Base-by-base conservation (phyloP, 2,888 invertebrate species). In the Drosophila neutralis region DNA sequence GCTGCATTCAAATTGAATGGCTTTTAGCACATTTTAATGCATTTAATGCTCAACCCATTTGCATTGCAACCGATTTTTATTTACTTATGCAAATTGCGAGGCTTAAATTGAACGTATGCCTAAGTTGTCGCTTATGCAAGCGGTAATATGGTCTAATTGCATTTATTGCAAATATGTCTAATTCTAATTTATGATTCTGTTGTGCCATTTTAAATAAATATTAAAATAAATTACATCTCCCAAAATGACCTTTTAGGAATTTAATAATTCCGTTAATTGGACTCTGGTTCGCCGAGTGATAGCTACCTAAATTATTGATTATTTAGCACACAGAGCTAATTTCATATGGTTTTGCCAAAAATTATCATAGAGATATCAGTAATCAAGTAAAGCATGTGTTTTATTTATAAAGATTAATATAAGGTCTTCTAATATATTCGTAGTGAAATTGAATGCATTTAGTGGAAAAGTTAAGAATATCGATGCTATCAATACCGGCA, bases 91-190 rank as follows among this genome's bases (percentile, higher is more conserved):
- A 62, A 74, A 68, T 74, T 51, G 42, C 40, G 35, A 27, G 45
- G 60, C 53, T 76, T 78, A 66, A 67, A 61, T 49, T 10, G 57
- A 77, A 80, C 82, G 77, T 77, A 80, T 69, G 66, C 61, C 40
- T 35, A 61, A 80, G 69, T 67, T 74, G 53, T 51, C 58, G 53
- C 67, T 66, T 68, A 64, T 77, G 69, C 56, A 60, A 69, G 33
- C 49, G 18, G 29, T 54, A 57, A 62, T 74, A 74, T 65, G 29
- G 36, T 76, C 69, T 70, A 76, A 80, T 78, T 81, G 72, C 59
- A 62, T 51, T 63, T 53, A 33, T 33, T 58, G 45, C 38, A 51
- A 35, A 60, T 61, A 69, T 54, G 49, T 65, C 62, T 68, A 10
- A 40, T 63, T 33, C 65, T 62, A 54, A 64, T 65, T 65, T 65